Base-by-base conservation (phyloP, 2,888 invertebrate genomes). In the Allygus modestus region DNA sequence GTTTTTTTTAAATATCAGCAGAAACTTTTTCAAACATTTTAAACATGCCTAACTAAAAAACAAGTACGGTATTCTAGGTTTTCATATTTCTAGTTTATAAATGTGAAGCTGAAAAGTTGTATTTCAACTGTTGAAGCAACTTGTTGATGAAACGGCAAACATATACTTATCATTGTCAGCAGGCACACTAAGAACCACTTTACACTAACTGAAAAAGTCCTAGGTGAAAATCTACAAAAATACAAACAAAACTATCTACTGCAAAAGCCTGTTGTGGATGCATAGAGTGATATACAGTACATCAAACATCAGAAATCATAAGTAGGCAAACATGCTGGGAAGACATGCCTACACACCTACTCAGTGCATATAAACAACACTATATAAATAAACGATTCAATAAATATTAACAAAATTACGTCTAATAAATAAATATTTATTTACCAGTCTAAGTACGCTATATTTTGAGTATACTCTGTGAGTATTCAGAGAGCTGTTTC, bases 361-460 rank as follows among this genome's bases (percentile, higher is more conserved):
- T 58, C 73, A 83, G 83, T 83, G 83, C 83, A 75, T 75, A n/a
- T 23, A 41, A 83, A 17, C 58, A 75, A 75, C 73, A 37, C 33
- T 41, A 58, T 83, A 83, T 83, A 58, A 83, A 54, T 69, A 82
- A 69, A 73, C 41, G 71, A 69, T 46, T 71, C 43, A 83, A 83
- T 83, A 83, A 83, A 83, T 83, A 83, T 54, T 83, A 83, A 75
- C 58, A 54, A 83, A 73, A 83, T 83, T 73, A 75, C 37, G 43
- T 37, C 83, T 83, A 83, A 75, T 83, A 83, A 83, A 83, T 83
- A 83, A 83, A 83, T 83, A 83, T 83, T 79, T 58, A 54, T 51
- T 79, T 33, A 79, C 31, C 79, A 79, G 79, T 79, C 79, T 79
- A 79, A 79, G 51, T 79, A 79, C 75, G 73, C 77, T 77, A 77